Base-by-base conservation (phyloP, 2,797 vertebrate species). In the Columba guinea region DNA sequence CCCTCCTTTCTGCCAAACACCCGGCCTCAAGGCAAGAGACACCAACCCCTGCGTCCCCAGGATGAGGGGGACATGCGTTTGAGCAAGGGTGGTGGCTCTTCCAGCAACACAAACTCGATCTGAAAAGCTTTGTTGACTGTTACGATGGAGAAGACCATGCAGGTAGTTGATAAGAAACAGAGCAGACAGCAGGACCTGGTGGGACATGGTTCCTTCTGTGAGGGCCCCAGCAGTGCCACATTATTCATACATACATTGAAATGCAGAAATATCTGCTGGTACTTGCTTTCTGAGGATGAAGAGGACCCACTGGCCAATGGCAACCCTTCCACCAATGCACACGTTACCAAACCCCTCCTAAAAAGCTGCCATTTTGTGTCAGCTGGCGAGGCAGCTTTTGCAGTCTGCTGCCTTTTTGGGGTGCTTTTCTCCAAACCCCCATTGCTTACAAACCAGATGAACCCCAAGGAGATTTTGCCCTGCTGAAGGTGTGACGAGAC, bases 41-140 rank as follows among this genome's bases (percentile, higher is more conserved):
- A 0, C n/a, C 35, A 67, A 46, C 5, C 12, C 14, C 20, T 24
- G 15, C 3, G 1, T 69, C 59, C 35, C 64, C 74, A 56, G 13
- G 46, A 68, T 0, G 2, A 53, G 7, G 10, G 30, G 48, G 19
- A 60, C 17, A 19, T 1, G 5, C 1, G 3, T 8, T 11, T 51
- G 23, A 87, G 48, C 21, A 84, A 84, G n/a, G 30, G 28, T 21
- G 26, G 32, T 88, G 67, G 35, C 58, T 79, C 11, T 20, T 85
- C 21, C 44, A 87, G 56, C 52, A 32, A 32, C 28, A 46, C n/a
- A 65, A 58, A 46, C 12, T 46, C 28, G 21, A 55, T 58, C 22
- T 78, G 51, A 55, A 81, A 74, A 69, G 55, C 44, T 81, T 41
- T 62, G 44, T 34, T 41, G 80, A 32, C 35, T 1, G 0, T 58